These are phyloP conservation scores for Sakesphorus luctuosus DNA, from an alignment of 2,113 vertebrate genomes.

Conservation along the genomic window DNA sequence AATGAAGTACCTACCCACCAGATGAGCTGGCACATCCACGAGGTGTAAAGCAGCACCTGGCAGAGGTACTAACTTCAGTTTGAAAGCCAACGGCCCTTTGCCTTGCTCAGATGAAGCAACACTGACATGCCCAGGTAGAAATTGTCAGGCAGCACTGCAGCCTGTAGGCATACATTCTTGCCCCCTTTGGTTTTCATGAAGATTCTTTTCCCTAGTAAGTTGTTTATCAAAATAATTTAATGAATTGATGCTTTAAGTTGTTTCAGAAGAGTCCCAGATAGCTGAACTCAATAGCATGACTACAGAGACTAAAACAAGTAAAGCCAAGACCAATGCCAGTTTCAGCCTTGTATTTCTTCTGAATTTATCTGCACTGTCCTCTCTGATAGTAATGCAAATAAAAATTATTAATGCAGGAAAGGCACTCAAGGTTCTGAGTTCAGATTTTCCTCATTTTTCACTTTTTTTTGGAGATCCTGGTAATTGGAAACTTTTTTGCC, in stretches of 20 bases:
- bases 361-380: not conserved
- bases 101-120: fast-evolving
- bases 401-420: not conserved
- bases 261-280: not conserved
- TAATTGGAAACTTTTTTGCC: not conserved
- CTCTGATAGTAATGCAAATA: not conserved
- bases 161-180: not conserved
- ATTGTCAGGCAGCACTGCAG: not conserved
- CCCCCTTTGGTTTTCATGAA: not conserved
- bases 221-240: not conserved
- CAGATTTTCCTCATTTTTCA: not conserved
- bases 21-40: fast-evolving
- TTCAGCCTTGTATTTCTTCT: not conserved
- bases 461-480: not conserved
- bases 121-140: not conserved
- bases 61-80: not conserved
- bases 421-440: not conserved
- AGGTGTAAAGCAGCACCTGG: not conserved
- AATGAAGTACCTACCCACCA: not conserved
- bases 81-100: fast-evolving
- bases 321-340: not conserved
- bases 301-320: not conserved
- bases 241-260: not conserved
- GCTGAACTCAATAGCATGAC: not conserved
- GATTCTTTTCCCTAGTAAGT: not conserved